phyloP scores from a whole-genome alignment of 2,797 vertebrate genomes.

The Pipistrellus nathusii region DNA sequence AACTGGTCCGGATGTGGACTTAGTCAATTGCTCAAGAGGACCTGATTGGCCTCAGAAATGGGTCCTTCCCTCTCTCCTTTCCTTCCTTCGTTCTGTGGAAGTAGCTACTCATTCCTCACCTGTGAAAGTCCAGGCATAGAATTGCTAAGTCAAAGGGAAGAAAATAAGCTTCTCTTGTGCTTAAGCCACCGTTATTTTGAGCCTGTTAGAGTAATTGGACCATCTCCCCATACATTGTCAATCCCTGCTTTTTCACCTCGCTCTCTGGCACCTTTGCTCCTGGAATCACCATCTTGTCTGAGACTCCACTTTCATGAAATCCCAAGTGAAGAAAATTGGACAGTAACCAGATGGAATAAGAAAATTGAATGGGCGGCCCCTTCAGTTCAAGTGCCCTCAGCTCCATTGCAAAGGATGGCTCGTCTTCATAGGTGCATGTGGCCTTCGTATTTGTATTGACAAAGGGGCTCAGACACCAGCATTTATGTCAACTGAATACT shows the following conservation, averaged over 20 bases:
- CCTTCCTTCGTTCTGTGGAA: neutral
- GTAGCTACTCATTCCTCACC: neutral
- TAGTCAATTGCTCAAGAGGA: neutral
- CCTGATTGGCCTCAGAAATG: neutral
- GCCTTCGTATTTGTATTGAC: neutral
- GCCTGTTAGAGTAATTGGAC: neutral
- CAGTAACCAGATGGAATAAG: neutral
- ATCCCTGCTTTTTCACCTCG: neutral
- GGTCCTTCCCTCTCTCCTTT: neutral
- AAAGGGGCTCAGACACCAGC: neutral
- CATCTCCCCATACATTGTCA: neutral
- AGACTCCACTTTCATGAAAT: neutral
- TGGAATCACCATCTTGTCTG: neutral
- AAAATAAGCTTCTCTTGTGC: neutral
- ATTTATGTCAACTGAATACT: neutral
- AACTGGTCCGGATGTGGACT: neutral
- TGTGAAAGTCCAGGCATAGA: neutral
- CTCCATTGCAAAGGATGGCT: neutral
- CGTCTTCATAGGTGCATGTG: neutral
- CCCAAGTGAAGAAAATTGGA: neutral
- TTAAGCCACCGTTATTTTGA: neutral
- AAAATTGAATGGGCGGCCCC: neutral
- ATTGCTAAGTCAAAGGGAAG: neutral
- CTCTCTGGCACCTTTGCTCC: neutral
- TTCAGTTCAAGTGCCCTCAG: neutral